Base-by-base conservation (phyloP, 30 jellyfish, hydroid and myxozoan genomes). In the Pelagia noctiluca region DNA sequence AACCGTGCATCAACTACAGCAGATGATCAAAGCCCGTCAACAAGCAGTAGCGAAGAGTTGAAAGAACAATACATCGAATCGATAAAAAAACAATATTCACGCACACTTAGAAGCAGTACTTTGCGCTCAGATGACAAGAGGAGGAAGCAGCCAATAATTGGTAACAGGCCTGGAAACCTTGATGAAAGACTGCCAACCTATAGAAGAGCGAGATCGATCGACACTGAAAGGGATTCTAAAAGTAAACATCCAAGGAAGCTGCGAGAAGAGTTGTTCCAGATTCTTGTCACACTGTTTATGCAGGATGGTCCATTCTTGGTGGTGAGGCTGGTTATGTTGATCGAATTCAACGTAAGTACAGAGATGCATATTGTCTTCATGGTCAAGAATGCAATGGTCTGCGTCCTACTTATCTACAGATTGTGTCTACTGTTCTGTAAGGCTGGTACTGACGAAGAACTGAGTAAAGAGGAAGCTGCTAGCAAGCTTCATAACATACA, bases 241-340 rank as follows among this genome's bases (percentile, higher is more conserved):
- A 26, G 61, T 35, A 42, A 75, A 66, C 32, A 69, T 48, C 28
- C 47, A 66, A 76, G 94, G 5, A 68, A 76, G 31, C 80, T 83
- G 10, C 95, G 76, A 46, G 97, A 95, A 5, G 97, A 90, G 50
- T 52, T 83, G 71, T 82, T 90, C 64, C 97, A 83, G 82, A 83
- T 90, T 19, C 61, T 90, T 31, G 95, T 90, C 25, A 82, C 97
- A 0, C 52, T 90, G 62, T 54, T 83, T 37, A 90, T 90, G 97
- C 97, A 90, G 75, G 97, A 90, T 66, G 97, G 95, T 2, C 97
- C 97, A 36, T 90, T 90, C 35, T 78, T 90, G 38, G 69, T 90
- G 8, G 60, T 90, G n/a, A 76, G 97, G 33, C 35, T 90, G 47
- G 90, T 78, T 2, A 65, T 90, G 70, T 21, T 83, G 7, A 78